Evolutionary conservation across 1,140 invertebrate genomes (phyloP).

Genomic region (Drosophila prosaltans): DNA sequence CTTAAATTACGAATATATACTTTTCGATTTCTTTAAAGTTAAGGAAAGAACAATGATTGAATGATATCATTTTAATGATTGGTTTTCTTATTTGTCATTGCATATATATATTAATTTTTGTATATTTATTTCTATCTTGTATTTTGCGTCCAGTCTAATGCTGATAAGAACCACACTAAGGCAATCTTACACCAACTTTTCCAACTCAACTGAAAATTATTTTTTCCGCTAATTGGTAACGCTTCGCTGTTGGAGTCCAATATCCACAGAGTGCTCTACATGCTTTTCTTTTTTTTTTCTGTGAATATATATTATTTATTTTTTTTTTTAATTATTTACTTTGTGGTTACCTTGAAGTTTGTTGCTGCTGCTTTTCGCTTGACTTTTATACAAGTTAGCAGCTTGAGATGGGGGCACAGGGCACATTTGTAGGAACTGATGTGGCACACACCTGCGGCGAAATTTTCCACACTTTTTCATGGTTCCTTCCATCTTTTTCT

Average conservation of each 20-base stretch:
- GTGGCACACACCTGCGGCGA: constrained; percentile 61
- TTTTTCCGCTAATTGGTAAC: constrained; percentile 49
- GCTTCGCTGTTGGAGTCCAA: constrained; percentile 10
- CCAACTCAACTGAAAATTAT: not conserved
- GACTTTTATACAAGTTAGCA: not conserved
- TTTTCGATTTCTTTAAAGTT: too few relatives aligned
- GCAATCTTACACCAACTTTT: not conserved
- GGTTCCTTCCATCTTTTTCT: constrained; percentile 43
- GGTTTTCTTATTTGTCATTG: too few relatives aligned
- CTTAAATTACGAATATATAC: too few relatives aligned
- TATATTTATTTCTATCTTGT: not conserved
- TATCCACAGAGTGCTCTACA: constrained; percentile 22
- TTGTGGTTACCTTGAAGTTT: constrained; percentile 34
- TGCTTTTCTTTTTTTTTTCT: constrained; percentile 23
- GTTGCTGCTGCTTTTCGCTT: not conserved
- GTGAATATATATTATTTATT: not conserved
- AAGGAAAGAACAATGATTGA: too few relatives aligned
- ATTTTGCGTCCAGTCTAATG: constrained; percentile 2
- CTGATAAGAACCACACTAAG: not conserved
- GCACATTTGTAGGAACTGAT: not conserved
- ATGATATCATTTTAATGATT: too few relatives aligned
- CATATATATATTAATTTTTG: not conserved
- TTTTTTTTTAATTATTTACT: constrained; percentile 47
- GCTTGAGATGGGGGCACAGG: not conserved
- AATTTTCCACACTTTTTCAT: constrained; percentile 68